phyloP scores from a whole-genome alignment of 23 tunicate species.

The Ciona savignyi region DNA sequence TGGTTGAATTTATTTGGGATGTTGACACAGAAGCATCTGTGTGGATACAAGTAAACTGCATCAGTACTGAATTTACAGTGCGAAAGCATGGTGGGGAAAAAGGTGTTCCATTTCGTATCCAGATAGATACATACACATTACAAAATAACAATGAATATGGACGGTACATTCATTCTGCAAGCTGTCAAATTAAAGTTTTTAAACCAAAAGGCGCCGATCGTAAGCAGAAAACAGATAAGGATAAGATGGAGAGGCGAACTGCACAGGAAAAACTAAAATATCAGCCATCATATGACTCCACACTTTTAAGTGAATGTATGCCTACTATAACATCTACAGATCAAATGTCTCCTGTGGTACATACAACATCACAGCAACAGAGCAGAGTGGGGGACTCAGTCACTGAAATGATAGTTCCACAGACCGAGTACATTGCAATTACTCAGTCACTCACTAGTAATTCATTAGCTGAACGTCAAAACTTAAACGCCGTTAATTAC shows the following conservation, averaged over 20 bases:
- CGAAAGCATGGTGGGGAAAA: conserved; percentile 97
- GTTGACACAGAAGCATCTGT: conserved; percentile 77
- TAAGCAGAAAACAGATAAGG: conserved; percentile 92
- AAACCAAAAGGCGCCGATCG: conserved; percentile 99
- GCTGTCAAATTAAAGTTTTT: conserved; percentile 89
- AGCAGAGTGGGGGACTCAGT: conserved; percentile 14
- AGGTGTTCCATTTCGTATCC: conserved; percentile 96
- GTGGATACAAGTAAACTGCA: conserved; percentile 90
- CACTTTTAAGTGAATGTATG: conserved; percentile 70
- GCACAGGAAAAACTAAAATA: conserved; percentile 82
- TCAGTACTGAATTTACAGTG: conserved; percentile 91
- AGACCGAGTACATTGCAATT: conserved; percentile 1
- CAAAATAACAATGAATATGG: conserved; percentile 47
- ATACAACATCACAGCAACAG: background rate
- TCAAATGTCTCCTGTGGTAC: conserved; percentile 11
- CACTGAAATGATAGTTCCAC: conserved; percentile 23
- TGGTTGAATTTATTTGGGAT: conserved; percentile 85
- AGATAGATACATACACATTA: conserved; percentile 70
- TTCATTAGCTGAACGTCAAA: background rate
- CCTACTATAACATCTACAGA: conserved; percentile 23
- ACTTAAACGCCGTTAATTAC: background rate
- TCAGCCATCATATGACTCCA: conserved; percentile 86
- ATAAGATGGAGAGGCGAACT: conserved; percentile 72
- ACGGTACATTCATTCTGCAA: conserved; percentile 81
- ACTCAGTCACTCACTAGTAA: background rate